Conservation (phyloP, 2,888 invertebrate species). For the Nysson spinosus region DNA sequence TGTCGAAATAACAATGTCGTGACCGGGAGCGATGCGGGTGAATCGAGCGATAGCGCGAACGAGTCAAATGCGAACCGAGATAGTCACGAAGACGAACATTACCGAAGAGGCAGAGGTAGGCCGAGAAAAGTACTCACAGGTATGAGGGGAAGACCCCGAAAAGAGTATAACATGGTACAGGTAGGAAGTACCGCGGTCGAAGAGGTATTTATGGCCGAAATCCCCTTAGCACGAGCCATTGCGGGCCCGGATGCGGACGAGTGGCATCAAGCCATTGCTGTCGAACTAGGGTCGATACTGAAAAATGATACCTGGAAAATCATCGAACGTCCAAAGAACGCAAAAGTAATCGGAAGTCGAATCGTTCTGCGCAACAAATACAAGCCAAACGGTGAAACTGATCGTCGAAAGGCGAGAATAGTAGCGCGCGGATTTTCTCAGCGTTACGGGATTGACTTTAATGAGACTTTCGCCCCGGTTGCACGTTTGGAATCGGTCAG, state of each 20-base stretch:
- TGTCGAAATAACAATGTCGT: not conserved
- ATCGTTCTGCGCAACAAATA: constrained; percentile 35
- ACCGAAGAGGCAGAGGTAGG: constrained; percentile 20
- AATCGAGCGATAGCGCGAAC: not conserved
- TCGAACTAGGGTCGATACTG: constrained; percentile 23
- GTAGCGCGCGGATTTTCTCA: not conserved
- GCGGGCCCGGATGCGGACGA: constrained; percentile 16
- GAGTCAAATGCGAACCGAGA: not conserved
- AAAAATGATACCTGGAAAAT: too few species aligned
- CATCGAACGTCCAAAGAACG: constrained; percentile 18
- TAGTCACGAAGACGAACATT: not conserved
- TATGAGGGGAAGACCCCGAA: constrained; percentile 24
- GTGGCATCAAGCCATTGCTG: constrained; percentile 27
- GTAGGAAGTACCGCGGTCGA: constrained; percentile 1
- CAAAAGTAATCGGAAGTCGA: constrained; percentile 28
- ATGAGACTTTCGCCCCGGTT: too few species aligned
- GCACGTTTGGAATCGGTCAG: too few species aligned
- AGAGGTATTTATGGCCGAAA: constrained; percentile 13
- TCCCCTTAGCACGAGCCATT: constrained; percentile 22
- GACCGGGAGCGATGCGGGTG: not conserved
- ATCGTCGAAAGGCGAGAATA: constrained; percentile 30
- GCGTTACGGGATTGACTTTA: not conserved
- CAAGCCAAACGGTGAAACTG: constrained; percentile 23
- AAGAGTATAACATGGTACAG: constrained; percentile 19
- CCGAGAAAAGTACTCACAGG: constrained; percentile 21